These are phyloP conservation scores for Ephydatia muelleri DNA, from an alignment of 37 sponge, comb jelly and placozoan genomes.

Conservation along the genomic window DNA sequence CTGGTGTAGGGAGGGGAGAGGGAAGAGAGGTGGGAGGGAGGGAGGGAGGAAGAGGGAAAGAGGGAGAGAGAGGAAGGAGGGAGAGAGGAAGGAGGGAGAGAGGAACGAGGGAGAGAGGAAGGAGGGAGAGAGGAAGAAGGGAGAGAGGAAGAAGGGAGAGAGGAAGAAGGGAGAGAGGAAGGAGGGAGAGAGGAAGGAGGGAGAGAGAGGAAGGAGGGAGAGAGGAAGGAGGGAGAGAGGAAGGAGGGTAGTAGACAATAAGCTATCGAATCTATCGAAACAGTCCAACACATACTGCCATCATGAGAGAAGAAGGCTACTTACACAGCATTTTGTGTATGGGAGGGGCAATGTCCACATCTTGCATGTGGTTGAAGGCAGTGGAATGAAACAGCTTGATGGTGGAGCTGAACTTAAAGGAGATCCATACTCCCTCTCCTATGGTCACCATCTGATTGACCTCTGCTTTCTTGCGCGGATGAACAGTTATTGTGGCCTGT, in stretches of 20 bases:
- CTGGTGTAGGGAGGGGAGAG: constrained; percentile 6
- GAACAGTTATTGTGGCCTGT: constrained; percentile 71
- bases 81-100: too few species aligned
- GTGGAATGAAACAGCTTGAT: constrained; percentile 78
- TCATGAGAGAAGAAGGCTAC: not conserved
- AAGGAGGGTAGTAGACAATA: not conserved
- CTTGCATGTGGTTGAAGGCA: constrained; percentile 82
- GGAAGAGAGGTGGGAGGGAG: too few species aligned
- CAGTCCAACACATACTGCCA: not conserved
- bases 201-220: not conserved
- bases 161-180: not conserved
- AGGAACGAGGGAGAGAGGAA: too few species aligned
- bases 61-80: too few species aligned
- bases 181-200: not conserved
- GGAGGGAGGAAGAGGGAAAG: too few species aligned
- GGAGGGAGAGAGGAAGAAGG: too few species aligned
- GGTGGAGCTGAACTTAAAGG: constrained; percentile 76
- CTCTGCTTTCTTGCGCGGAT: constrained; percentile 54
- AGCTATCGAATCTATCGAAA: not conserved
- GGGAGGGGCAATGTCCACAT: constrained; percentile 74
- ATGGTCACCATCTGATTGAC: constrained; percentile 63
- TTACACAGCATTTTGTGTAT: constrained; percentile 69
- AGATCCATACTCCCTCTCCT: constrained; percentile 92
- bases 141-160: not conserved
- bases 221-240: not conserved